Evolutionary conservation across 2,888 invertebrate species (phyloP), one percentile per base, ranked within the genome.

Genomic region (Acanthopleura granulata): DNA sequence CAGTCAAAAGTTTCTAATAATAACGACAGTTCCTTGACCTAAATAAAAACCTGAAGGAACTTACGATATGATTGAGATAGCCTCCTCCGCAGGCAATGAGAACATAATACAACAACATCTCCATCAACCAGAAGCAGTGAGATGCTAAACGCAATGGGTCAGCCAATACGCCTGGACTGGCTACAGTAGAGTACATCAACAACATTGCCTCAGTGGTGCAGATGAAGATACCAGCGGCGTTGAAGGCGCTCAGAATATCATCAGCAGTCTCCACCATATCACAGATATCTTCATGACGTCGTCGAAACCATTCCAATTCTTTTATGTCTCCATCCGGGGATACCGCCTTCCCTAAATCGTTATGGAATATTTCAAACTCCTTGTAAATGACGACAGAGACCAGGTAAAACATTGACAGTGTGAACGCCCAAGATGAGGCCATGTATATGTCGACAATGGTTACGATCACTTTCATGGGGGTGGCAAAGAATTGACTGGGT

Each of bases 11-110:
- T n/a, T n/a, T n/a, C n/a, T n/a, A n/a, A n/a, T n/a, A n/a, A n/a
- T n/a, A n/a, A n/a, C n/a, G n/a, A n/a, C n/a, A n/a, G n/a, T 40
- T 40, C 9, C 40, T 6, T 40, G 9, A 40, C n/a, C 4, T 40
- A 40, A 3, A 40, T 40, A 40, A 40, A 40, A 40, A 40, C 4
- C 40, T 40, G 9, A 40, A 40, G 40, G 40, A 9, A 9, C 69
- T 66, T 49, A 49, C 71, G 40, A 71, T 40, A 25, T 71, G 71
- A 49, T 71, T 71, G 3, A 71, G 18, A 18, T 49, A 49, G 18
- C 71, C 71, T 16, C 71, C 40, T 71, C 71, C 71, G 49, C 6
- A 40, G 15, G 71, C 71, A 71, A 71, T 71, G 49, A 71, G 4
- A 1, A n/a, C 50, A 40, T 6, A 18, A 49, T 71, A 49, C n/a